These are phyloP conservation scores for Zaprionus ornatus DNA, from an alignment of 1,140 invertebrate species.

Conservation along the genomic window DNA sequence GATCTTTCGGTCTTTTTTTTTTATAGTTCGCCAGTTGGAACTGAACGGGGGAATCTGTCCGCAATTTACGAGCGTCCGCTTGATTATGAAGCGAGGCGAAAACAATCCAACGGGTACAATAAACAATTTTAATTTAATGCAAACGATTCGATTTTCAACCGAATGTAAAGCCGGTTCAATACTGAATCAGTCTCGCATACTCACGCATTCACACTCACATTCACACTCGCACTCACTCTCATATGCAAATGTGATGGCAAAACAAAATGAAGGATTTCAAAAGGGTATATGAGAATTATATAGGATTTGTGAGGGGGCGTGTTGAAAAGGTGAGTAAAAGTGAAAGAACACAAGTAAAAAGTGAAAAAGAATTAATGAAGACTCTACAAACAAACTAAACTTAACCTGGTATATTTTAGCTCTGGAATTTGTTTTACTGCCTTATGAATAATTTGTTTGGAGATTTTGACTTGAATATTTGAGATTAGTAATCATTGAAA, in stretches of 20 bases:
- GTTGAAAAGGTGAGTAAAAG: background rate
- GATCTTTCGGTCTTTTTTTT: constrained; percentile 52
- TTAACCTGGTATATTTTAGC: too few species aligned
- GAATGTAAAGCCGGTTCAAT: constrained; percentile 49
- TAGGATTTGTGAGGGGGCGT: background rate
- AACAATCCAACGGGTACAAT: constrained; percentile 41
- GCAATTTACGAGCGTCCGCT: constrained; percentile 28
- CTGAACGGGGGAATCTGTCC: background rate
- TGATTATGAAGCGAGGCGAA: constrained; percentile 38
- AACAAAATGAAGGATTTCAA: constrained; percentile 27
- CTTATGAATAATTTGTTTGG: background rate
- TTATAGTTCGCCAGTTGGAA: constrained; percentile 52
- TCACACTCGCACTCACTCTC: background rate
- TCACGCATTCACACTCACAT: background rate
- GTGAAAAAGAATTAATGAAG: too few species aligned
- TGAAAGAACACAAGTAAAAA: background rate
- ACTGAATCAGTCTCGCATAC: constrained; percentile 8
- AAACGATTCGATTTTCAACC: constrained; percentile 30
- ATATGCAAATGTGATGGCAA: background rate
- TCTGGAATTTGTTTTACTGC: too few species aligned
- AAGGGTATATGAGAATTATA: background rate
- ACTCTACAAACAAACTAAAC: too few species aligned
- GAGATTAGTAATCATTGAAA: background rate
- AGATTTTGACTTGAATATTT: background rate
- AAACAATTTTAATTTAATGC: constrained; percentile 69